A percentile compares a stretch with the other conserved stretches of the same genome.
Evolutionary conservation across 2,113 vertebrate species (phyloP).

Genomic region (Rhizomys pruinosus): DNA sequence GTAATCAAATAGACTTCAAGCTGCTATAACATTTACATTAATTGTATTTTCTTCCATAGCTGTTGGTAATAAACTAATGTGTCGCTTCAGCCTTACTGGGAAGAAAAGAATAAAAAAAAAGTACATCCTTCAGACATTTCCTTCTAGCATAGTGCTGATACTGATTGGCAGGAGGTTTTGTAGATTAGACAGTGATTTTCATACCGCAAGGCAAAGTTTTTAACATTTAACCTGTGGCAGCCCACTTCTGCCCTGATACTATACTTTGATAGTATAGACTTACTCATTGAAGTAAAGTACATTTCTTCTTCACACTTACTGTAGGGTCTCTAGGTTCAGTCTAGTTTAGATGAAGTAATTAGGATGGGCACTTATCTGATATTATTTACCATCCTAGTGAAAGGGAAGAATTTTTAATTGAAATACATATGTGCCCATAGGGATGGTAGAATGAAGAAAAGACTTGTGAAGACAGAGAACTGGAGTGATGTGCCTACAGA

Average conservation of each 20-base stretch:
- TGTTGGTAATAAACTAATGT: neutral
- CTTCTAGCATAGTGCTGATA: neutral
- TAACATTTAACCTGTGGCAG: neutral
- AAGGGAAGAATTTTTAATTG: neutral
- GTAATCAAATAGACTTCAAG: neutral
- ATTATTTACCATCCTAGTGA: neutral
- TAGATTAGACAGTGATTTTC: neutral
- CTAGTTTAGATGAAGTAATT: neutral
- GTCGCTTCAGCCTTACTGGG: neutral
- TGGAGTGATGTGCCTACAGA: neutral
- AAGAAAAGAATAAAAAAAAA: neutral
- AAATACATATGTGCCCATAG: neutral
- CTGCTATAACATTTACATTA: neutral
- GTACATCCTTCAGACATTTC: neutral
- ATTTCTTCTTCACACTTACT: too few relatives aligned
- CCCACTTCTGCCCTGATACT: neutral
- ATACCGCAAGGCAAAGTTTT: neutral
- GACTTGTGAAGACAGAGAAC: neutral
- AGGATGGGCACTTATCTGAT: neutral
- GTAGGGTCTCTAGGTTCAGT: neutral
- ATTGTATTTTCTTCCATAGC: constrained; percentile 1
- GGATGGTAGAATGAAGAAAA: neutral
- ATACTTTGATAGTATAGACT: too few relatives aligned
- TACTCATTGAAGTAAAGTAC: too few relatives aligned
- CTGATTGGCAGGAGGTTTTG: neutral